phyloP scores from a whole-genome alignment of 2,888 invertebrate genomes.

The Polydrusus cervinus region DNA sequence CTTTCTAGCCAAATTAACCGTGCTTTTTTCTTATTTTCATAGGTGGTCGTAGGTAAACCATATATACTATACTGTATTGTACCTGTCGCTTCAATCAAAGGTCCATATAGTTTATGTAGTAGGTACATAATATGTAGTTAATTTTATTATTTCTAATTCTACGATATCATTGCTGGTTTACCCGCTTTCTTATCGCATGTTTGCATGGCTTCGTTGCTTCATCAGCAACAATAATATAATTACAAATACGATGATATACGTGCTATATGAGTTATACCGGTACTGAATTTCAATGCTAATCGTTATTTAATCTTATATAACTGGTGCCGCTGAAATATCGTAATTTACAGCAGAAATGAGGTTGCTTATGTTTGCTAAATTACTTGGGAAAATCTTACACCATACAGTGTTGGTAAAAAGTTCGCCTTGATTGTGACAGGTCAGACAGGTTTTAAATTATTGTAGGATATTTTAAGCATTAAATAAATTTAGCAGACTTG shows the following conservation, averaged over 20 bases:
- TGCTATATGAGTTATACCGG: conserved; percentile 35
- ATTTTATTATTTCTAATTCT: no score
- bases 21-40: no score
- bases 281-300: conserved; percentile 45
- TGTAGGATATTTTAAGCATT: neutral
- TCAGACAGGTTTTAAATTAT: neutral
- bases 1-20: no score
- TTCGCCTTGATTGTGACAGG: conserved; percentile 7
- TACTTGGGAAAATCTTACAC: conserved; percentile 27
- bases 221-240: conserved; percentile 23
- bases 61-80: no score
- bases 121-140: no score
- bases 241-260: conserved; percentile 15
- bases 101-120: no score
- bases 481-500: no score
- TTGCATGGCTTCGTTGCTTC: conserved; percentile 30
- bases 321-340: conserved; percentile 25
- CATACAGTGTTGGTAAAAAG: neutral
- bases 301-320: conserved; percentile 46
- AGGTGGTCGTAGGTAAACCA: no score
- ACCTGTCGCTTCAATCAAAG: no score
- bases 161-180: neutral
- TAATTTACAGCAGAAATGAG: conserved; percentile 33
- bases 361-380: conserved; percentile 33
- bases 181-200: conserved; percentile 31